Evolutionary conservation across 2,113 vertebrate genomes (phyloP), one percentile per base, ranked within the genome.

Genomic region (Psittacus erithacus): DNA sequence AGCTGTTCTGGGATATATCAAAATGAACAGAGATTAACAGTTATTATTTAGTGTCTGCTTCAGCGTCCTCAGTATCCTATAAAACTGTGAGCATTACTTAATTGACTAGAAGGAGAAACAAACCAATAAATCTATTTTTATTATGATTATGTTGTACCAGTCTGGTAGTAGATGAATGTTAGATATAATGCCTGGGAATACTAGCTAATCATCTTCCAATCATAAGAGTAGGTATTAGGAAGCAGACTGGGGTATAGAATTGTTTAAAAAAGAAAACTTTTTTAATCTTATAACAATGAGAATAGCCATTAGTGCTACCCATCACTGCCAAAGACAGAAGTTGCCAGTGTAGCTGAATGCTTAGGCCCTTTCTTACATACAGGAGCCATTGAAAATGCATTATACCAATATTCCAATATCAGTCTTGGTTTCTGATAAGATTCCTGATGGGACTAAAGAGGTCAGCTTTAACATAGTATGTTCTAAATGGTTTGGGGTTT

Each of bases 51-150:
- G 76, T 11, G 9, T 91, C 79, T 93, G 50, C 38, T 96, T 91
- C 67, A 33, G 70, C 50, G 27, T 92, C 60, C 82, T 80, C 78
- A 83, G 57, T 75, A 67, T 55, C 73, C 63, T 82, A 29, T 86
- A 86, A 90, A 95, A 90, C 78, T 80, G 55, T 83, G 47, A 83
- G 60, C 41, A 94, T 83, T 86, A 94, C 41, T 49, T 88, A 83
- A 95, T 78, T 88, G 82, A 17, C 82, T 81, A 67, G 88, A 90
- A 97, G 39, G 64, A 93, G 53, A 86, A 95, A 90, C 49, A 90
- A 91, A 88, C 53, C 53, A 80, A 88, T 88, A 96, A 82, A 86
- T 90, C 68, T 88, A 9, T 85, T 95, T 95, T 94, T 94, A 91
- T 91, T 94, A 82, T 90, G 77, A 91, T 91, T 82, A 65, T 65